Percentiles rank a stretch among this genome's conserved stretches.
phyloP scores from a whole-genome alignment of 2,113 vertebrate species.

The Amphilophus citrinellus region DNA sequence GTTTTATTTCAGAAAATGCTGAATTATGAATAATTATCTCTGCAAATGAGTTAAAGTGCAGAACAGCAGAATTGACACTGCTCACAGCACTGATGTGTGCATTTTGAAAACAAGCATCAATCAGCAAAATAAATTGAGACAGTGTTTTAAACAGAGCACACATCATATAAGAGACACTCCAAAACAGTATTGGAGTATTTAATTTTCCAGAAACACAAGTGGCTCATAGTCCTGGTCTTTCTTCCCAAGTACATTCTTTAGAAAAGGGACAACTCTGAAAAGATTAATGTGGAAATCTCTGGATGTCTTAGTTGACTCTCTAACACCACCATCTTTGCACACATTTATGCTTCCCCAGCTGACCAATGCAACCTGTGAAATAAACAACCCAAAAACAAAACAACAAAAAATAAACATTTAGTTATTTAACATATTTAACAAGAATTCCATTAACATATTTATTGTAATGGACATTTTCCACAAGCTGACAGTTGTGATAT shows the following conservation, averaged over 20 bases:
- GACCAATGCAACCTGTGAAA: conserved; percentile 67
- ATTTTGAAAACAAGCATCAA: no score
- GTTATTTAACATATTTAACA: neutral
- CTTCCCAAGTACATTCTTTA: conserved; percentile 55
- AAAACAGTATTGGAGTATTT: neutral
- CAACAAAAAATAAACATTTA: neutral
- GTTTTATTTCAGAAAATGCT: neutral
- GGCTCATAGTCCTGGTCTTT: conserved; percentile 6
- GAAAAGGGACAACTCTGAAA: conserved; percentile 67
- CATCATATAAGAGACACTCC: neutral
- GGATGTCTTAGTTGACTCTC: conserved; percentile 19
- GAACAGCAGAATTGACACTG: no score
- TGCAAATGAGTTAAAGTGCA: no score
- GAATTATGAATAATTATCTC: neutral
- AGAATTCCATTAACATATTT: no score
- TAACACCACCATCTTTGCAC: neutral
- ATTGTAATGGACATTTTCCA: neutral
- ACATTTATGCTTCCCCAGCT: conserved; percentile 70
- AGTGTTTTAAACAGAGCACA: no score
- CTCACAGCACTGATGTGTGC: no score
- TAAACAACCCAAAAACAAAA: neutral
- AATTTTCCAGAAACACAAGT: conserved; percentile 44
- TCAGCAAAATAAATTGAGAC: no score
- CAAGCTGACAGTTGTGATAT: neutral
- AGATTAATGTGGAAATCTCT: conserved; percentile 79